Percentiles rank a stretch among this genome's conserved stretches.
phyloP scores from a whole-genome alignment of 2,113 vertebrate genomes.

The Oreochromis niloticus region DNA sequence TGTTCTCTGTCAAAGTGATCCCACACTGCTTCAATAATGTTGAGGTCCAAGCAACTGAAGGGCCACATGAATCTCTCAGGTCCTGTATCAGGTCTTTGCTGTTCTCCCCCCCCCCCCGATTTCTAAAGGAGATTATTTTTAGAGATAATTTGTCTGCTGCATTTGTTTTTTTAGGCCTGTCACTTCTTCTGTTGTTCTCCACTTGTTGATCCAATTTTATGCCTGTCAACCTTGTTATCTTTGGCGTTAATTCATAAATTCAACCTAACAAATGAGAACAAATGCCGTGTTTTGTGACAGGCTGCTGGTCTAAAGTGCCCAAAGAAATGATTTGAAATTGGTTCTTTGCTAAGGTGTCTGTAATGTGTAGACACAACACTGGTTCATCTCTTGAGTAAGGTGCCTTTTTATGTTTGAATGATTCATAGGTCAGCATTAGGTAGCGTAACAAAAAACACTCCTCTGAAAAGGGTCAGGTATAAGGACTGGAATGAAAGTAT shows the following conservation, averaged over 20 bases:
- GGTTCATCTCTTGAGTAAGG: not conserved
- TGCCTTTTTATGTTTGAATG: not conserved
- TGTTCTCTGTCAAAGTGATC: not conserved
- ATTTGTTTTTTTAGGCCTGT: not conserved
- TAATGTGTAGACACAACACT: not conserved
- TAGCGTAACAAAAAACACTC: not conserved
- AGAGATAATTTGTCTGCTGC: not conserved
- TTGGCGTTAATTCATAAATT: not conserved
- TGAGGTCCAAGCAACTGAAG: not conserved
- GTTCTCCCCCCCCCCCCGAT: rapidly evolving
- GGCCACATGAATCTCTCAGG: not conserved
- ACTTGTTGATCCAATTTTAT: rapidly evolving
- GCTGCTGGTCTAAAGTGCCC: rapidly evolving
- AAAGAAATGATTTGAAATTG: not conserved
- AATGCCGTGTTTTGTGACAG: not conserved
- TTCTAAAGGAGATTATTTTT: not conserved
- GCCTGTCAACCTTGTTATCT: not conserved
- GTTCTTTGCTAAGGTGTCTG: not conserved
- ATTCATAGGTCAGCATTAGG: not conserved
- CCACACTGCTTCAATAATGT: not conserved
- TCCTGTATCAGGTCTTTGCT: not conserved
- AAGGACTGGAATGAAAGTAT: not conserved
- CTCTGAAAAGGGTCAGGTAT: not conserved
- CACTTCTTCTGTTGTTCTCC: not conserved
- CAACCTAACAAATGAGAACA: not conserved